A percentile compares a stretch with the other conserved stretches of the same genome.
These are phyloP conservation scores for Paratrypauchen microcephalus DNA, from an alignment of 2,797 vertebrate species.

Conservation along the genomic window DNA sequence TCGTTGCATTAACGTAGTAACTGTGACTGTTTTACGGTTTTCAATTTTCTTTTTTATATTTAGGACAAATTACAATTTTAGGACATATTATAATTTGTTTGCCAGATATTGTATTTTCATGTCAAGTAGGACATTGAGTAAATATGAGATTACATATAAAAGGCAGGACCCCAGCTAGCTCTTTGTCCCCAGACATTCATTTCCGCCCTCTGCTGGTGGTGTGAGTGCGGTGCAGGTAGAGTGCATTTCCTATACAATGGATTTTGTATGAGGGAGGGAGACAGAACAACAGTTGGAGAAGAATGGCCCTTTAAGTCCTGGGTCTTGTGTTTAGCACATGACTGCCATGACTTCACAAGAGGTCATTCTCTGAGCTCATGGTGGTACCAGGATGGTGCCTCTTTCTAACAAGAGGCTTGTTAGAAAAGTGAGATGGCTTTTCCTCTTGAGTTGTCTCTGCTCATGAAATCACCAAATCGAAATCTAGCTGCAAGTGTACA, in stretches of 20 bases:
- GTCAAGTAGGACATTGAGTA: conserved; percentile 19
- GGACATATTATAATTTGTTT: not conserved
- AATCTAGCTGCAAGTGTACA: not conserved
- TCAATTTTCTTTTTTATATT: not conserved
- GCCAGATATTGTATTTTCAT: conserved; percentile 29
- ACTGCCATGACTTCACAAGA: conserved; percentile 56
- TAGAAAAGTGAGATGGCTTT: not conserved
- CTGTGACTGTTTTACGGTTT: not conserved
- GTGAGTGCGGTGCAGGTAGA: conserved; percentile 15
- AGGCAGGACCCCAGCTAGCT: conserved; percentile 25
- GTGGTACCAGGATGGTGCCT: conserved; percentile 53
- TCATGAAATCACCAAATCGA: not conserved
- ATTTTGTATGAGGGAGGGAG: conserved; percentile 27
- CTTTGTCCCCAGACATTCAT: conserved; percentile 13
- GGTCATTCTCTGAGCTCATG: conserved; percentile 63
- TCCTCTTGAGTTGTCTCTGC: not conserved
- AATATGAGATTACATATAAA: conserved; percentile 15
- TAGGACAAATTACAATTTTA: not conserved
- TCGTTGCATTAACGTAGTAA: not conserved
- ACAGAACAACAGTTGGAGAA: conserved; percentile 51
- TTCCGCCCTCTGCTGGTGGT: conserved; percentile 59
- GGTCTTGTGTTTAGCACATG: conserved; percentile 54
- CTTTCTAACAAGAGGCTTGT: conserved; percentile 17
- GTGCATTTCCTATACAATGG: conserved; percentile 28
- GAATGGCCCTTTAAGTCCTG: conserved; percentile 50